Evolutionary conservation across 2,888 invertebrate species (phyloP), one percentile per base, ranked within the genome.

Genomic region (Andrena chrysosceles): DNA sequence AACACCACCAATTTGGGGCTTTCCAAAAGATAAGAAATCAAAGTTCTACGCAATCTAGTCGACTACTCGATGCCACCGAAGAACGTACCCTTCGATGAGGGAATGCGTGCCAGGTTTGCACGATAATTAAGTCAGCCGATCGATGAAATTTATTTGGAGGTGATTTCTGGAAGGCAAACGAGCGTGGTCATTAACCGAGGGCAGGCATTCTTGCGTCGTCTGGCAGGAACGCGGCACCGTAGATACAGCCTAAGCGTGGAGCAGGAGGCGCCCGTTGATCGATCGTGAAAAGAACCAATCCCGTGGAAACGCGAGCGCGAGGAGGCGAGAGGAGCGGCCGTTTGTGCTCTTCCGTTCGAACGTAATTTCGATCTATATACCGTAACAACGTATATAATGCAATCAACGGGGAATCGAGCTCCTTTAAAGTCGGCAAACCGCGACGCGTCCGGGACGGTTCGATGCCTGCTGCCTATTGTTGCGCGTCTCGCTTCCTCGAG

Each of bases 201-300:
- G 49, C 64, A 83, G 85, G 83, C 74, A 85, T 83, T 85, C 85
- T 83, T 85, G 67, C 83, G 70, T 62, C 64, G 82, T 74, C 70
- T 54, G 42, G 59, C 54, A 63, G 60, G 49, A 68, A 20, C 20
- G 16, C 2, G 26, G 23, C 29, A 8, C 54, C 23, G 52, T 71
- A 74, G 71, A 71, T 62, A 83, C 76, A 67, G 83, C 79, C 82
- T 85, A 71, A 82, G 69, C 31, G 59, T 48, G 42, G 62, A 23
- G 56, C 20, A 59, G 31, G 26, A 54, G 20, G n/a, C 35, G 54
- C 10, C 60, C 29, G 42, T 54, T 79, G 83, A 83, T 85, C 79
- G 83, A 83, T 85, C 71, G 76, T 70, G 73, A 75, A 64, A 83
- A 67, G 78, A 82, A 82, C 66, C 76, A 85, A 82, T 76, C 72